A percentile compares a stretch with the other conserved stretches of the same genome.
Conservation (phyloP, 1,140 invertebrate genomes). For the Copidosoma floridanum region DNA sequence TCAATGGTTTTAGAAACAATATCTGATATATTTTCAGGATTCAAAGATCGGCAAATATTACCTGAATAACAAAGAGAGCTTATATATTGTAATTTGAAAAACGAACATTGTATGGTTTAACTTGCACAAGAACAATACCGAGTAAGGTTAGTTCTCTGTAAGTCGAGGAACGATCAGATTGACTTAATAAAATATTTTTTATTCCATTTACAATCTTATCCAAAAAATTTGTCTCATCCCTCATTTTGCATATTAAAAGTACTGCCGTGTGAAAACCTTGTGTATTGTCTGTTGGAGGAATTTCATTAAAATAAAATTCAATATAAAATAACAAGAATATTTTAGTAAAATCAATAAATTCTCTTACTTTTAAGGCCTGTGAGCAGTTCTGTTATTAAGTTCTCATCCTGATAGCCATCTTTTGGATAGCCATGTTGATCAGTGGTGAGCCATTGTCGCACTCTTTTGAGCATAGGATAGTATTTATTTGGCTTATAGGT, state of each 20-base stretch:
- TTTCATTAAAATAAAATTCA: no score
- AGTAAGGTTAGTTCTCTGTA: slow-evolving; percentile 44
- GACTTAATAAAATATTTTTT: slow-evolving; percentile 41
- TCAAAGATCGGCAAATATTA: slow-evolving; percentile 40
- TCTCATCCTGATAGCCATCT: slow-evolving; percentile 3
- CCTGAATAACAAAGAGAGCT: slow-evolving; percentile 33
- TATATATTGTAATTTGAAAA: no score
- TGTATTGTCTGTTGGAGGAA: slow-evolving; percentile 29
- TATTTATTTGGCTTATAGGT: background rate
- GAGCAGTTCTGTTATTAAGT: slow-evolving; percentile 32
- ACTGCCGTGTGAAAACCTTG: slow-evolving; percentile 35
- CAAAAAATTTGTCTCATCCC: slow-evolving; percentile 39
- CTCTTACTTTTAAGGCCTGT: slow-evolving; percentile 35
- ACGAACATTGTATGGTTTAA: no score
- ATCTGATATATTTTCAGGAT: slow-evolving; percentile 27
- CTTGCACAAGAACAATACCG: slow-evolving; percentile 33
- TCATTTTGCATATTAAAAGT: slow-evolving; percentile 44
- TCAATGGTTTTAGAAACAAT: slow-evolving; percentile 36
- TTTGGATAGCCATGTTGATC: slow-evolving; percentile 44
- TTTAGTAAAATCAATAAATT: background rate
- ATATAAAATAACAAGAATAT: slow-evolving; percentile 3
- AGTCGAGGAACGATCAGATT: no score
- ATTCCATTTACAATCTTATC: slow-evolving; percentile 42
- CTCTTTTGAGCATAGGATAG: slow-evolving; percentile 26
- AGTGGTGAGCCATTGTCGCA: slow-evolving; percentile 34